phyloP scores from a whole-genome alignment of 2,888 invertebrate species.

The Hemicrepidius hirtus region DNA sequence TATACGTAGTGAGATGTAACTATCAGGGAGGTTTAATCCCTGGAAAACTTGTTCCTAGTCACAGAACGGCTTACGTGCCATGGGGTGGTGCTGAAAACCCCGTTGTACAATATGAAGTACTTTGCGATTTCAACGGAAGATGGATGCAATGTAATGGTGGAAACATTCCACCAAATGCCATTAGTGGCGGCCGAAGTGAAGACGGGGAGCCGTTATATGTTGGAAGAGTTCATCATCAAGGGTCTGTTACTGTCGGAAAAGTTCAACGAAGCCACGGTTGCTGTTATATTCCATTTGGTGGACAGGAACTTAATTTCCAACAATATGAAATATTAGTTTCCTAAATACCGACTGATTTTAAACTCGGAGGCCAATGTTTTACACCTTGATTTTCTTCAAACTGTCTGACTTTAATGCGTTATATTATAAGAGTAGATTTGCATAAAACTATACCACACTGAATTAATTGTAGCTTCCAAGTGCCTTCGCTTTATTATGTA shows the following conservation, averaged over 20 bases:
- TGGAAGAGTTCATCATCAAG: conserved; percentile 86
- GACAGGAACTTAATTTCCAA: conserved; percentile 86
- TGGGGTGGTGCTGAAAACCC: conserved; percentile 86
- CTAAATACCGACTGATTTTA: conserved; percentile 57
- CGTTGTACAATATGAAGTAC: conserved; percentile 81
- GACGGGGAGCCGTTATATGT: conserved; percentile 87
- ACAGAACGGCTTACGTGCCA: conserved; percentile 78
- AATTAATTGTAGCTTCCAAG: no score
- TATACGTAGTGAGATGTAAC: conserved; percentile 82
- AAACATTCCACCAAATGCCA: conserved; percentile 82
- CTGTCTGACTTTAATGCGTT: not conserved
- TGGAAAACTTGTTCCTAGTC: conserved; percentile 84
- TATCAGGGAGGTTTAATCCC: conserved; percentile 85
- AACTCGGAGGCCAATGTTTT: not conserved
- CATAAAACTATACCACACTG: no score
- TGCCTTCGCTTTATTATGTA: no score
- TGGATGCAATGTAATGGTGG: conserved; percentile 72
- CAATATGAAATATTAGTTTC: conserved; percentile 86
- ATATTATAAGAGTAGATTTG: not conserved
- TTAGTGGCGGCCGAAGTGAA: conserved; percentile 81
- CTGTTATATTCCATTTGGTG: conserved; percentile 90
- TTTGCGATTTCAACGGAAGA: conserved; percentile 69
- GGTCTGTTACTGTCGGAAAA: conserved; percentile 86
- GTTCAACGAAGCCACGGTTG: conserved; percentile 88
- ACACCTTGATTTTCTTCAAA: not conserved